Conservation (phyloP, 1,140 invertebrate species). For the Orussus abietinus region DNA sequence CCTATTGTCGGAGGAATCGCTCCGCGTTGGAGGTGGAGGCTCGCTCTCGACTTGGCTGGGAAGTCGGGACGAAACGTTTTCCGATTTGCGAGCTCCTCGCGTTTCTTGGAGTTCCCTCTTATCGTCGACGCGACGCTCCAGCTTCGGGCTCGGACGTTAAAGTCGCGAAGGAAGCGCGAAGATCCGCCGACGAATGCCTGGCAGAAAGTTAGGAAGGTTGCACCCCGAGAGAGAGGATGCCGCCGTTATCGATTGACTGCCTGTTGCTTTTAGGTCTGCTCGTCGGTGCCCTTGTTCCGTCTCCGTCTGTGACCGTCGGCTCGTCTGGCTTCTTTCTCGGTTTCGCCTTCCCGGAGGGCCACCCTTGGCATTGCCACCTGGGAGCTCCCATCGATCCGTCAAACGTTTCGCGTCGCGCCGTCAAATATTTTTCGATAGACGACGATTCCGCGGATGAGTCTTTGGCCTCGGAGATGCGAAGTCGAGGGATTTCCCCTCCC, state of each 20-base stretch:
- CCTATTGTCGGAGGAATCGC: too few relatives aligned
- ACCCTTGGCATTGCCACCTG: background rate
- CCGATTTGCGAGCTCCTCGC: too few relatives aligned
- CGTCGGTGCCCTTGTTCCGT: background rate
- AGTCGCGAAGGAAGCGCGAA: background rate
- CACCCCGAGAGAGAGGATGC: slow-evolving; percentile 7
- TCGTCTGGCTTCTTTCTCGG: too few relatives aligned
- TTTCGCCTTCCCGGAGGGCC: background rate
- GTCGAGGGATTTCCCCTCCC: too few relatives aligned
- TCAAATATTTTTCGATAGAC: background rate
- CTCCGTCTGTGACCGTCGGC: background rate
- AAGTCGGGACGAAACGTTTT: too few relatives aligned
- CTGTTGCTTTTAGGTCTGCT: slow-evolving; percentile 7
- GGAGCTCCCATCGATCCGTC: background rate
- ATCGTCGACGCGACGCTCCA: too few relatives aligned
- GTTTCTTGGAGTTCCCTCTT: too few relatives aligned
- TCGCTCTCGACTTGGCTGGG: too few relatives aligned
- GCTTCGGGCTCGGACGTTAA: too few relatives aligned
- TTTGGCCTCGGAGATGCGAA: background rate
- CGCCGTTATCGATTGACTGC: slow-evolving; percentile 10
- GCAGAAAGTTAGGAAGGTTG: slow-evolving; percentile 8
- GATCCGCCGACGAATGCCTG: background rate
- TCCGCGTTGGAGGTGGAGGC: too few relatives aligned
- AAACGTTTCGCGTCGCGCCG: background rate
- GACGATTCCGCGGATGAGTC: background rate